Evolutionary conservation across 2,888 invertebrate genomes (phyloP).

Genomic region (Crioceris asparagi): DNA sequence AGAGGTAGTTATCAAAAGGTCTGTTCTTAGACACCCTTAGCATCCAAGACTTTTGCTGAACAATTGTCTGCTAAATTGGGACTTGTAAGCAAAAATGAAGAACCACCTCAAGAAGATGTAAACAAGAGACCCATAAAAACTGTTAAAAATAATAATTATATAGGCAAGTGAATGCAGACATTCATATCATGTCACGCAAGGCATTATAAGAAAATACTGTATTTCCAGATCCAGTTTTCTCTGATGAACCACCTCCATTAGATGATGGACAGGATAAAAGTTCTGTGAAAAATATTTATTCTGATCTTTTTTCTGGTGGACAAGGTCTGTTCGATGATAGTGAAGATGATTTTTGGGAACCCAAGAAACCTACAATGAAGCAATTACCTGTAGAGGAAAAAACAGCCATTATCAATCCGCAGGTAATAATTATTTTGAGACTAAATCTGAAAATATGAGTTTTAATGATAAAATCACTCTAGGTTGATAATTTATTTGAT

Average conservation of each 20-base stretch:
- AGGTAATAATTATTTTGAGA: too few relatives aligned
- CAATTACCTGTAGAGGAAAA: too few relatives aligned
- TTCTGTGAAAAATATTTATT: conserved; percentile 16
- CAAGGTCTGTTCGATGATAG: conserved; percentile 36
- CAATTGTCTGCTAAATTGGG: conserved; percentile 50
- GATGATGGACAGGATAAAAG: conserved; percentile 28
- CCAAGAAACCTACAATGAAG: too few relatives aligned
- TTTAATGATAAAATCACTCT: too few relatives aligned
- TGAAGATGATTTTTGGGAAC: conserved; percentile 33
- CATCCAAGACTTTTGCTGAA: conserved; percentile 44
- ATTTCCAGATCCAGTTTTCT: conserved; percentile 38
- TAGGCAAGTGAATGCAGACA: neutral
- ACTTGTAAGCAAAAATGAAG: conserved; percentile 35
- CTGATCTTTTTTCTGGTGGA: conserved; percentile 30
- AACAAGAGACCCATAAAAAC: conserved; percentile 40
- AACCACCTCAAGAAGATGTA: conserved; percentile 29
- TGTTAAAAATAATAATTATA: conserved; percentile 1
- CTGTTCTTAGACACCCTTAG: conserved; percentile 19
- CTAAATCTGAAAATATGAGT: too few relatives aligned
- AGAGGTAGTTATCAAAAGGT: neutral
- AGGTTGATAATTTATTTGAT: too few relatives aligned
- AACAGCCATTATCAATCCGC: too few relatives aligned
- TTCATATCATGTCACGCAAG: too few relatives aligned
- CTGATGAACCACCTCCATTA: conserved; percentile 47
- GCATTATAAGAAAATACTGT: neutral